phyloP scores from a whole-genome alignment of 1,140 invertebrate genomes.

The Drosophila carrolli region DNA sequence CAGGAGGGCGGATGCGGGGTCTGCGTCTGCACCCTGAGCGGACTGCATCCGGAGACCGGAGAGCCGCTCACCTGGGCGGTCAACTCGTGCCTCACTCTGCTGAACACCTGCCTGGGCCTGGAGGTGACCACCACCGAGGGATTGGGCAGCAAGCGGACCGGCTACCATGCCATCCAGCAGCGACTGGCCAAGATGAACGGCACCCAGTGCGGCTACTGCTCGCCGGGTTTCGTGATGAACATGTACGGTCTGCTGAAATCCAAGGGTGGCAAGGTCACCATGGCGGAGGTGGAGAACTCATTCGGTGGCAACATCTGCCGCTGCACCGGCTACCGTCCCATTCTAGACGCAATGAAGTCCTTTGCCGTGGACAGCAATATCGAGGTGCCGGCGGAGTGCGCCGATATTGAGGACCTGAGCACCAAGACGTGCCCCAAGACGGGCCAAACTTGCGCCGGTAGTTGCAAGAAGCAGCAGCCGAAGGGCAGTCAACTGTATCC shows the following conservation, averaged over 20 bases:
- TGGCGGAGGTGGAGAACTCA: slow-evolving; percentile 90
- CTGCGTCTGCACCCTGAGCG: slow-evolving; percentile 89
- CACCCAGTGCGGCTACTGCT: slow-evolving; percentile 93
- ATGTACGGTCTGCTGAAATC: slow-evolving; percentile 89
- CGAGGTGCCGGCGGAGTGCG: slow-evolving; percentile 85
- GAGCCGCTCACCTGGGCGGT: slow-evolving; percentile 87
- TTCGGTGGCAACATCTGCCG: slow-evolving; percentile 94
- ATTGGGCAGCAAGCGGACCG: slow-evolving; percentile 88
- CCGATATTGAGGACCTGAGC: slow-evolving; percentile 75
- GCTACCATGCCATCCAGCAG: slow-evolving; percentile 90
- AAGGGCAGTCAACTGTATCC: slow-evolving; percentile 54
- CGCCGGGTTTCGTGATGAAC: slow-evolving; percentile 94
- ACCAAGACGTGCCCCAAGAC: slow-evolving; percentile 67
- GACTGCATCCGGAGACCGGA: slow-evolving; percentile 85
- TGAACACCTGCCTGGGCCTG: slow-evolving; percentile 90
- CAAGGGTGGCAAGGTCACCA: slow-evolving; percentile 86
- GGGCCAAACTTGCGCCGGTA: slow-evolving; percentile 57
- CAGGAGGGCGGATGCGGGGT: slow-evolving; percentile 93
- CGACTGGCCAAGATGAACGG: slow-evolving; percentile 90
- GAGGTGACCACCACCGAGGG: slow-evolving; percentile 92
- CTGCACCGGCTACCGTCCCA: slow-evolving; percentile 94
- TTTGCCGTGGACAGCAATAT: slow-evolving; percentile 89
- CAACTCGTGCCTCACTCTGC: slow-evolving; percentile 90
- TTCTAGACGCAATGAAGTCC: slow-evolving; percentile 93
- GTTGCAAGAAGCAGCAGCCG: slow-evolving; percentile 57